Percentiles rank a stretch among this genome's conserved stretches.
Evolutionary conservation across 2,797 vertebrate genomes (phyloP).

Genomic region (Petrocephalus sullivani): DNA sequence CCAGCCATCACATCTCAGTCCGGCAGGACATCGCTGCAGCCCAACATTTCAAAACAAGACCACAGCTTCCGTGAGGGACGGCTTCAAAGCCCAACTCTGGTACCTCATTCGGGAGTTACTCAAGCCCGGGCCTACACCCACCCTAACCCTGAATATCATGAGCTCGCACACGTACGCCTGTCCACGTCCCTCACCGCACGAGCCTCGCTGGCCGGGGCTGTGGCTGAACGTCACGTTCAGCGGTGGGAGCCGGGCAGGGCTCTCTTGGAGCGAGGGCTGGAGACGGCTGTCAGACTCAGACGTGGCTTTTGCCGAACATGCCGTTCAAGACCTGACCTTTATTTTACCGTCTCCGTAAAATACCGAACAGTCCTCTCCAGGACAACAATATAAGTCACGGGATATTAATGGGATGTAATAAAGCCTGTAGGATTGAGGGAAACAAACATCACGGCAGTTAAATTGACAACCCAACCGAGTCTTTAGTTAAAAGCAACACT

Average conservation of each 20-base stretch:
- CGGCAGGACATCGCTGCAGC: neutral
- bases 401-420: neutral
- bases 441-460: neutral
- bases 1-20: neutral
- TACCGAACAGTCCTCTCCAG: neutral
- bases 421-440: neutral
- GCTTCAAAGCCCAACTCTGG: neutral
- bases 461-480: neutral
- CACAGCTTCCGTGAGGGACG: neutral
- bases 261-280: too few species aligned
- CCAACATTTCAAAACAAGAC: neutral
- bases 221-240: neutral
- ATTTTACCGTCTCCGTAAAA: neutral
- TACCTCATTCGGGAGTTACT: neutral
- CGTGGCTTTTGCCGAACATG: neutral
- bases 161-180: neutral
- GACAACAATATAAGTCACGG: neutral
- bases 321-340: slow-evolving; percentile 10
- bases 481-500: neutral
- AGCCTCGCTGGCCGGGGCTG: neutral
- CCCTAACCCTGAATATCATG: neutral
- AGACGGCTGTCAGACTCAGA: neutral
- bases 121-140: neutral
- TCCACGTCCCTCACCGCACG: neutral
- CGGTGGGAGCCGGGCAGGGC: neutral